Evolutionary conservation across 1,140 invertebrate species (phyloP), one percentile per base, ranked within the genome.

Genomic region (Asbolus verrucosus): DNA sequence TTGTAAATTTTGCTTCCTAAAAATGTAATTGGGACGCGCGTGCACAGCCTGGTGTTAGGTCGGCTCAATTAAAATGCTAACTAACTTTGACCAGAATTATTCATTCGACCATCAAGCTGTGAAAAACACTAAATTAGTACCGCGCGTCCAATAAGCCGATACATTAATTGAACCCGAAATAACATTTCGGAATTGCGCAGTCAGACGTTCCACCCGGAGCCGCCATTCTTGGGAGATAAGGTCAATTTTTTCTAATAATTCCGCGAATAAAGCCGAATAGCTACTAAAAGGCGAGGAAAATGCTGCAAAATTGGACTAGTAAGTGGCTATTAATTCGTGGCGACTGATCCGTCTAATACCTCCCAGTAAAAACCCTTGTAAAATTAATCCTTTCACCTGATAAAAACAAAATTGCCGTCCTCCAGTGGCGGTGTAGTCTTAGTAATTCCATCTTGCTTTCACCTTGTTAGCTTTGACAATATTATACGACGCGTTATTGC

Each of bases 321-420:
- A 54, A 54, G 46, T 54, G 46, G 21, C 46, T 13, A 54, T 54
- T 54, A 54, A 54, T 54, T 54, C 46, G 46, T 54, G 46, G 46
- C 46, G 21, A 54, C 46, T 54, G 46, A 54, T 54, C 46, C 46
- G 46, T 54, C 21, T 54, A 54, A 54, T 54, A 54, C 46, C 21
- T 8, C 14, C 19, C 46, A 54, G 46, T 54, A 54, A 54, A 54
- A 43, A 54, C 21, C 46, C 46, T 54, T 54, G 46, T 54, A 54
- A 54, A 54, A 54, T 54, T 54, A 54, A 54, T 54, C 46, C 46
- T 27, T 54, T 54, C 46, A 54, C 46, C 46, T 54, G 46, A 54
- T 54, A 54, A 54, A 54, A 54, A 54, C 46, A 54, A 54, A 21
- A 54, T 54, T 54, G 46, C 46, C 21, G 46, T 13, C 19, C n/a